These are phyloP conservation scores for Dasyornis broadbenti DNA, from an alignment of 2,113 vertebrate genomes.

Conservation along the genomic window DNA sequence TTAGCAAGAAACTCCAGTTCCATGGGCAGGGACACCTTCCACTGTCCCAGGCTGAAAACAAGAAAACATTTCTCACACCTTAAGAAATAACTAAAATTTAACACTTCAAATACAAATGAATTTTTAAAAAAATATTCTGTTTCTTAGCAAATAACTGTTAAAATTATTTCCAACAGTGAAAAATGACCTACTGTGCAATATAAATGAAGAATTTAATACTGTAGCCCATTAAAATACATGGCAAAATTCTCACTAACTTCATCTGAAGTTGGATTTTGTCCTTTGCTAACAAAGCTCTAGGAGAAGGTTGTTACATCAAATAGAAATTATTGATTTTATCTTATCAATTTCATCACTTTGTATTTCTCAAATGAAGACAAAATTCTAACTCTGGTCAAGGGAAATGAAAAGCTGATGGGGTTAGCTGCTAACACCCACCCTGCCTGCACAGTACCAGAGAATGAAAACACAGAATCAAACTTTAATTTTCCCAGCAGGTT, in stretches of 20 bases:
- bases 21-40: no score
- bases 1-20: no score
- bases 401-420: background rate
- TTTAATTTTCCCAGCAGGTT: background rate
- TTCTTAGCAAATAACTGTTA: background rate
- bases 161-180: background rate
- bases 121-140: background rate
- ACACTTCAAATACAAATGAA: background rate
- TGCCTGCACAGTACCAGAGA: background rate
- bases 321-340: background rate
- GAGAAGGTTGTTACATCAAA: background rate
- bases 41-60: no score
- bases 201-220: background rate
- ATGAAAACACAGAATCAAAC: background rate
- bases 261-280: background rate
- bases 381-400: background rate
- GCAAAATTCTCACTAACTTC: background rate
- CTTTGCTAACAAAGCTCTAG: background rate
- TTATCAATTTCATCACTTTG: background rate
- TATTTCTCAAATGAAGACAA: background rate
- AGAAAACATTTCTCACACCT: background rate
- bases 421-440: background rate
- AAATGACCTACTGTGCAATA: background rate
- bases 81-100: background rate
- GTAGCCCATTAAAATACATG: background rate